Evolutionary conservation across 2,113 vertebrate species (phyloP).

Genomic region (Neodon shergylaensis): DNA sequence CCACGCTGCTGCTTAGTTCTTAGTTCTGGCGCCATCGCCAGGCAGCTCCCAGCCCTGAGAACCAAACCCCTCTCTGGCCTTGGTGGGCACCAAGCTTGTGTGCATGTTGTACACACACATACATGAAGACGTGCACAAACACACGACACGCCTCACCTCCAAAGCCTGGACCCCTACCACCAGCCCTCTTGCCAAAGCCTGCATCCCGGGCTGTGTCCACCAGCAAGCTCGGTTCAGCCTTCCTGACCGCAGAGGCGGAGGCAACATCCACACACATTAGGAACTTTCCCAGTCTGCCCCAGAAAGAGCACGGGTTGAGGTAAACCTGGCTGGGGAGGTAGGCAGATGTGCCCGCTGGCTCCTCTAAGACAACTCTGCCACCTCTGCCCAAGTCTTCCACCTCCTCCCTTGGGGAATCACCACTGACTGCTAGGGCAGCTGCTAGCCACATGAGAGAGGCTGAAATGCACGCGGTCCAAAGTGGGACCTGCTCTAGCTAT

Average conservation of each 20-base stretch:
- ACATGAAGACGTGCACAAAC: background rate
- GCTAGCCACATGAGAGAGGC: background rate
- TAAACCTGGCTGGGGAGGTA: background rate
- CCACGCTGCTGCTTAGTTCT: rapidly evolving
- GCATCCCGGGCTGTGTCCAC: too few relatives aligned
- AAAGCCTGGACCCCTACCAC: background rate
- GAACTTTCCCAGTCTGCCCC: background rate
- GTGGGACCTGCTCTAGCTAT: too few relatives aligned
- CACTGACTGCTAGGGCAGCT: background rate
- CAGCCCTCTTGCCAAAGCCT: background rate
- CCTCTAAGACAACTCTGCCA: background rate
- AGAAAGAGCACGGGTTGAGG: background rate
- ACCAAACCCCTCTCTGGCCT: background rate
- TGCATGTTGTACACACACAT: background rate
- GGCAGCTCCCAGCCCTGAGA: background rate
- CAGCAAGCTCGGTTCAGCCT: background rate
- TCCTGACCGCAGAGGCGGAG: too few relatives aligned
- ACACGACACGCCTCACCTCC: too few relatives aligned
- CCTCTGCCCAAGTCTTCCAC: background rate
- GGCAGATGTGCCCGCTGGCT: background rate
- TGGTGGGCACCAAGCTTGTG: background rate
- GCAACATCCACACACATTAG: background rate
- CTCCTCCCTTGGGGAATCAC: background rate
- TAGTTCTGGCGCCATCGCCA: background rate
- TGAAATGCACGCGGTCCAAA: background rate